Conservation (phyloP, 2,113 vertebrate genomes). For the Lipophrys pholis region DNA sequence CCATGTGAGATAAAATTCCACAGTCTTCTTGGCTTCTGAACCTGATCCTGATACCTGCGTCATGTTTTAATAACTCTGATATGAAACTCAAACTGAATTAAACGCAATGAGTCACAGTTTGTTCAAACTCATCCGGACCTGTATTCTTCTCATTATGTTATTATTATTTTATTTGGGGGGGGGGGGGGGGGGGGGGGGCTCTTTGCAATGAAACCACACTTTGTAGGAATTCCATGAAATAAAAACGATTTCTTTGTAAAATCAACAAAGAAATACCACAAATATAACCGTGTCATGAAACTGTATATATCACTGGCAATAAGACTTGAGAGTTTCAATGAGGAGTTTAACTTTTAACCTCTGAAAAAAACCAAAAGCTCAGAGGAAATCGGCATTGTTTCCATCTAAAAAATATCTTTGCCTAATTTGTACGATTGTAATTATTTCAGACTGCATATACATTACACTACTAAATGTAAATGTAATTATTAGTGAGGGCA, state of each 20-base stretch:
- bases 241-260: constrained; percentile 14
- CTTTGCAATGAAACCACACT: background rate
- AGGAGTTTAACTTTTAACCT: background rate
- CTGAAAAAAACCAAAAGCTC: background rate
- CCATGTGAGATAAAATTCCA: constrained; percentile 26
- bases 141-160: background rate
- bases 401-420: background rate
- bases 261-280: background rate
- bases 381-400: constrained; percentile 13
- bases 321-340: background rate
- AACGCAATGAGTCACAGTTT: background rate
- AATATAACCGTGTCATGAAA: constrained; percentile 10
- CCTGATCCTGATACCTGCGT: constrained; percentile 16
- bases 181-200: too few relatives aligned
- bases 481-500: constrained; percentile 12
- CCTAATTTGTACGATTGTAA: constrained; percentile 28
- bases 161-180: constrained; percentile 10
- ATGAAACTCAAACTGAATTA: background rate
- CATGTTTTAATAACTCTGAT: constrained; percentile 16
- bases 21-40: constrained; percentile 17
- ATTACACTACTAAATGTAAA: constrained; percentile 12
- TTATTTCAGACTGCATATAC: constrained; percentile 2
- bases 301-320: background rate
- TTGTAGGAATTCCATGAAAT: constrained; percentile 4
- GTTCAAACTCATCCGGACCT: background rate